phyloP scores from a whole-genome alignment of 1,140 invertebrate species.

The Pachypeltis micranthus region DNA sequence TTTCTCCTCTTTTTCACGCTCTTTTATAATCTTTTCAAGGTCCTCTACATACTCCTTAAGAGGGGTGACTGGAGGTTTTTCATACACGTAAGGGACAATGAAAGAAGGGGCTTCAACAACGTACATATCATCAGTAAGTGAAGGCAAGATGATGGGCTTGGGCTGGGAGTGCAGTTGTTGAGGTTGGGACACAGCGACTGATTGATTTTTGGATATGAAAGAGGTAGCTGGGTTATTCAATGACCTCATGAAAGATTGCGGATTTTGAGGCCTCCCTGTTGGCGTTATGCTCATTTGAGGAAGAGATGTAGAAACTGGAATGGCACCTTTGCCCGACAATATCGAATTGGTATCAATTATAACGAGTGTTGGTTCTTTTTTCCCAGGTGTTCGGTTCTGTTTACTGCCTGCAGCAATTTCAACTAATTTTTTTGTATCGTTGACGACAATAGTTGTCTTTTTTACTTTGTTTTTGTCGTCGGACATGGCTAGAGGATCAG shows the following conservation, averaged over 20 bases:
- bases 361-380: conserved; percentile 62
- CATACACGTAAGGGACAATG: conserved; percentile 85
- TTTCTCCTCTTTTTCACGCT: conserved; percentile 37
- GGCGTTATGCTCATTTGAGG: conserved; percentile 21
- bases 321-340: conserved; percentile 46
- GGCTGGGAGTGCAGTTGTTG: conserved; percentile 37
- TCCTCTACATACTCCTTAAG: conserved; percentile 61
- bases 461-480: conserved; percentile 38
- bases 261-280: neutral
- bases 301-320: conserved; percentile 38
- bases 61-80: conserved; percentile 67
- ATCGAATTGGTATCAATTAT: conserved; percentile 68
- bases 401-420: conserved; percentile 51
- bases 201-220: conserved; percentile 10
- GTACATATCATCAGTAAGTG: conserved; percentile 78
- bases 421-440: conserved; percentile 57
- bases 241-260: conserved; percentile 6
- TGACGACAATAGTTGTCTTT: conserved; percentile 53
- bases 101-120: conserved; percentile 83
- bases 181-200: conserved; percentile 26
- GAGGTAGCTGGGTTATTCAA: neutral
- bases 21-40: conserved; percentile 47
- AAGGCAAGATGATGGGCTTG: conserved; percentile 49
- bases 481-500: conserved; percentile 42
- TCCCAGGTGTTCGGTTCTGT: conserved; percentile 31